A percentile compares a stretch with the other conserved stretches of the same genome.
phyloP scores from a whole-genome alignment of 2,113 vertebrate species.

The Gymnorhina tibicen region DNA sequence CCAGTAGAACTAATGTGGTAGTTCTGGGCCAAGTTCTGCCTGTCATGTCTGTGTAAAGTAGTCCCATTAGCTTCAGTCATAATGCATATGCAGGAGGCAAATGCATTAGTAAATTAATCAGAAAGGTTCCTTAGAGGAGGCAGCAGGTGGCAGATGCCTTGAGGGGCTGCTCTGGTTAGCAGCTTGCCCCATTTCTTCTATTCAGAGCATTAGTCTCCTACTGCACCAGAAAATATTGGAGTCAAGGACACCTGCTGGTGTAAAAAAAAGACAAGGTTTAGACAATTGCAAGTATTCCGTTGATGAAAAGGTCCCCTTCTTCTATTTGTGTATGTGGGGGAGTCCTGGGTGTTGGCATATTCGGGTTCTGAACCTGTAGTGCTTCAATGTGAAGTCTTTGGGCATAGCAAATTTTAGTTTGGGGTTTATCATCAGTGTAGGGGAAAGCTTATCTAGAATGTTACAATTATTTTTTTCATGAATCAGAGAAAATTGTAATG shows the following conservation, averaged over 20 bases:
- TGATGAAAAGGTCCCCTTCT: background rate
- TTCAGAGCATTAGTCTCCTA: background rate
- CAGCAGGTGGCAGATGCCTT: constrained; percentile 33
- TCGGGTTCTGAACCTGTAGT: background rate
- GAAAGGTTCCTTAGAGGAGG: background rate
- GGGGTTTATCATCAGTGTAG: background rate
- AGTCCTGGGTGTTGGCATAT: background rate
- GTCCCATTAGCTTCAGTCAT: background rate
- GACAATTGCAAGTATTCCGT: background rate
- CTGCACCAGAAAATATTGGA: background rate
- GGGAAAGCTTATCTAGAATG: background rate
- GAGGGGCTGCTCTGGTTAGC: constrained; percentile 1
- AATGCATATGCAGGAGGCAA: background rate
- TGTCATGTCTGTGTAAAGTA: background rate
- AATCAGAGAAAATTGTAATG: background rate
- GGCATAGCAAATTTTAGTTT: background rate
- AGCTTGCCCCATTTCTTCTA: background rate
- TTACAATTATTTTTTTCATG: background rate
- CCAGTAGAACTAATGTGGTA: background rate
- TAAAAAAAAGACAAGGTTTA: background rate
- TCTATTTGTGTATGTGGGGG: background rate
- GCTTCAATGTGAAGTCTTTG: background rate
- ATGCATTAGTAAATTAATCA: background rate
- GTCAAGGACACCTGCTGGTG: background rate
- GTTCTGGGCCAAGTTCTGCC: background rate